These are phyloP conservation scores for Drosophila anomalata DNA, from an alignment of 2,888 invertebrate species.

Conservation along the genomic window DNA sequence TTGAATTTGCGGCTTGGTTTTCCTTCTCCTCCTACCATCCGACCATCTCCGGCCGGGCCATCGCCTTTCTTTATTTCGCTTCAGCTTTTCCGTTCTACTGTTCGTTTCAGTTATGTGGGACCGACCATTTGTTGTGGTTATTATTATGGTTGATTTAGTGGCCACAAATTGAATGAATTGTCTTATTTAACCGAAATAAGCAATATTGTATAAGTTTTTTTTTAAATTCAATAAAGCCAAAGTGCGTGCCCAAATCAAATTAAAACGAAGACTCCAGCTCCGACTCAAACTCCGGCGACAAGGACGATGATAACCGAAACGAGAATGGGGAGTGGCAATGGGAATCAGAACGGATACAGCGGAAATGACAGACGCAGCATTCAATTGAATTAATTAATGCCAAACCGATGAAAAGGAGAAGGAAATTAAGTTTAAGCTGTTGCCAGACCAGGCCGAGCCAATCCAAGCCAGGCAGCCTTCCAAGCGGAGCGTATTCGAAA, in stretches of 20 bases:
- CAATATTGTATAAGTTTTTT: slow-evolving; percentile 55
- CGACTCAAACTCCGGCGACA: not conserved
- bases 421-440: slow-evolving; percentile 32
- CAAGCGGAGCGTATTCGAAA: not conserved
- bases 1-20: slow-evolving; percentile 74
- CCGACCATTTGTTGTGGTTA: slow-evolving; percentile 74
- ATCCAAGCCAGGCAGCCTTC: slow-evolving; percentile 38
- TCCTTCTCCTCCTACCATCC: slow-evolving; percentile 43
- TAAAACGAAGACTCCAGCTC: slow-evolving; percentile 44
- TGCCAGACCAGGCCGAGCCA: slow-evolving; percentile 1
- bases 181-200: slow-evolving; percentile 77
- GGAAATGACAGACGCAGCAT: slow-evolving; percentile 64
- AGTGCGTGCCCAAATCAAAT: slow-evolving; percentile 73
- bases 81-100: slow-evolving; percentile 27
- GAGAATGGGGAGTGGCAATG: slow-evolving; percentile 17
- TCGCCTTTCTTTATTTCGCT: slow-evolving; percentile 19
- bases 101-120: slow-evolving; percentile 27
- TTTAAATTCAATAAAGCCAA: slow-evolving; percentile 74
- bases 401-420: slow-evolving; percentile 42
- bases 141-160: slow-evolving; percentile 79
- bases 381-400: slow-evolving; percentile 76
- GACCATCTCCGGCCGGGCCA: slow-evolving; percentile 10
- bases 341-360: slow-evolving; percentile 10
- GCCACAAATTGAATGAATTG: slow-evolving; percentile 79
- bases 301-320: not conserved